Base-by-base conservation (phyloP, 2,888 invertebrate species). In the Hesperia comma region DNA sequence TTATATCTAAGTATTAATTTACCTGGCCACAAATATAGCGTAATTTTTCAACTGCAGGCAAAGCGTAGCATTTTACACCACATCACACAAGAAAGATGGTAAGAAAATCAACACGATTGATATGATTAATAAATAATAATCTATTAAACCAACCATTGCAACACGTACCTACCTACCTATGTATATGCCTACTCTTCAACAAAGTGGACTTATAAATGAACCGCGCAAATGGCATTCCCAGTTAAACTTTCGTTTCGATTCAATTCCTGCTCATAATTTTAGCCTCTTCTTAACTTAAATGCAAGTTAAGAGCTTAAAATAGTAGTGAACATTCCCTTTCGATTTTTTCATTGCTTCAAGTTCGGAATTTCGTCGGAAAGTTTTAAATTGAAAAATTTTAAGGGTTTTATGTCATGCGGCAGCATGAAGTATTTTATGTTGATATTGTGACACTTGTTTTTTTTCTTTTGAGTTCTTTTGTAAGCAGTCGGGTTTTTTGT, bases 231-330 rank as follows among this genome's bases (percentile, higher is more conserved):
- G 69, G 67, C 80, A 80, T 77, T 80, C 19, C 53, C 71, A 70
- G 75, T 78, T 79, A 76, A 85, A 86, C 79, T 86, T 86, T 80
- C 79, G 79, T 79, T 81, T 79, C 76, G 75, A 76, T 84, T 83
- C 85, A 83, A 85, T 86, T 85, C 79, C 75, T 72, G 84, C 84
- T 86, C 84, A 87, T 84, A 84, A 74, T 74, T 74, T 74, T 71
- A 86, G 83, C 87, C 83, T 79, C 82, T 79, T 83, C 79, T 78
- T 83, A 88, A 88, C 84, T 88, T 85, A 79, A 87, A 85, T 86
- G 85, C 81, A 81, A 86, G 84, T 85, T 86, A 84, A 86, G 83
- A 85, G 84, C 83, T 86, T 87, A 79, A 85, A 85, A 84, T 82
- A 83, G 85, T 83, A 79, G 81, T 75, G 78, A 82, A 81, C 78